Percentiles rank a stretch among this genome's conserved stretches.
Evolutionary conservation across 2,113 vertebrate genomes (phyloP).

Genomic region (Poeciliopsis occidentalis): DNA sequence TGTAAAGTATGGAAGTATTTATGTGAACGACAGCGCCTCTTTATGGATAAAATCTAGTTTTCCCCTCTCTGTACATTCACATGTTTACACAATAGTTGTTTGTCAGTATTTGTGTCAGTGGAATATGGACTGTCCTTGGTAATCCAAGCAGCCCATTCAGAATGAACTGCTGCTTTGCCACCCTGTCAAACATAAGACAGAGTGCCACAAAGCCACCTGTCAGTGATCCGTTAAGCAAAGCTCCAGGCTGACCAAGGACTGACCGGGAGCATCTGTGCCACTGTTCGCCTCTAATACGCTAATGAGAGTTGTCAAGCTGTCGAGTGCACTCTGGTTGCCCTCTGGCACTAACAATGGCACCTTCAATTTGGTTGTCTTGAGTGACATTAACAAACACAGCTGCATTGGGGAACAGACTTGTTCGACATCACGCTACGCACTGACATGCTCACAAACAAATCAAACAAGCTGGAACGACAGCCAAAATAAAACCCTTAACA

Average conservation of each 20-base stretch:
- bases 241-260: constrained; percentile 68
- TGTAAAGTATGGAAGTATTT: too few relatives aligned
- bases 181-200: constrained; percentile 74
- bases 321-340: constrained; percentile 67
- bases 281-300: constrained; percentile 78
- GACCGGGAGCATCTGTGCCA: constrained; percentile 78
- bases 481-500: constrained; percentile 11
- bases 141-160: constrained; percentile 62
- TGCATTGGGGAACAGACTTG: constrained; percentile 57
- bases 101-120: constrained; percentile 24
- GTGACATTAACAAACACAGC: constrained; percentile 65
- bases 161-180: constrained; percentile 64
- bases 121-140: constrained; percentile 56
- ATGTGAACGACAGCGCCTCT: not conserved
- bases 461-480: constrained; percentile 30
- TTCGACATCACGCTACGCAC: constrained; percentile 15
- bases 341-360: constrained; percentile 72
- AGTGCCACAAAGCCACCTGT: constrained; percentile 78
- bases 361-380: constrained; percentile 72
- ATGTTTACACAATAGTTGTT: constrained; percentile 13
- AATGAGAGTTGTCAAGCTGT: constrained; percentile 81
- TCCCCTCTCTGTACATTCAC: not conserved
- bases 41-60: not conserved
- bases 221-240: constrained; percentile 66
- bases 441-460: constrained; percentile 52